Conservation (phyloP, 2,113 vertebrate species). For the Prinia subflava region DNA sequence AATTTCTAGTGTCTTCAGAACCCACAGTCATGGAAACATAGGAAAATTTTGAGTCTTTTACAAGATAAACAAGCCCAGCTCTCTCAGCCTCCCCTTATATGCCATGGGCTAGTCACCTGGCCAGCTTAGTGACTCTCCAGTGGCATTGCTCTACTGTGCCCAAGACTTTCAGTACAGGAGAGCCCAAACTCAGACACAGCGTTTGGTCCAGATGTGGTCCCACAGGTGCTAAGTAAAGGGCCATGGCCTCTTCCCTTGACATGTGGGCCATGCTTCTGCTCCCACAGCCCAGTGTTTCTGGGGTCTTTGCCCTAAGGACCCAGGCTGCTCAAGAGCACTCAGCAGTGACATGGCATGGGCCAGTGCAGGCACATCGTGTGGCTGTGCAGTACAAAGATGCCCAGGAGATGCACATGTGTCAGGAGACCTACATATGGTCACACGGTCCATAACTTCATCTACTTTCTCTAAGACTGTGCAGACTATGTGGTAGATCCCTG, state of each 20-base stretch:
- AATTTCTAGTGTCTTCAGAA: neutral
- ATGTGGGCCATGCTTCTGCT: neutral
- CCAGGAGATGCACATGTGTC: neutral
- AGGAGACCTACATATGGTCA: neutral
- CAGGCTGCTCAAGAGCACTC: fast-evolving
- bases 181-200: neutral
- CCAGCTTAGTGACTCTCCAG: neutral
- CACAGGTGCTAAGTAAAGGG: neutral
- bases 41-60: neutral
- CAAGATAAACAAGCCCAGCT: neutral
- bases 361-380: fast-evolving
- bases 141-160: neutral
- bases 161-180: neutral
- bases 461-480: neutral
- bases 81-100: neutral
- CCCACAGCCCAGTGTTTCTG: neutral
- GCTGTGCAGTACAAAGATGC: neutral
- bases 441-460: neutral
- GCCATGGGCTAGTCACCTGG: neutral
- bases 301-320: neutral
- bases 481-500: neutral
- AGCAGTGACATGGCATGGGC: fast-evolving
- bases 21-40: neutral
- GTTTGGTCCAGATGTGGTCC: neutral
- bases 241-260: neutral